Evolutionary conservation across 1,140 invertebrate species (phyloP), one percentile per base, ranked within the genome.

Genomic region (Coelopa frigida): DNA sequence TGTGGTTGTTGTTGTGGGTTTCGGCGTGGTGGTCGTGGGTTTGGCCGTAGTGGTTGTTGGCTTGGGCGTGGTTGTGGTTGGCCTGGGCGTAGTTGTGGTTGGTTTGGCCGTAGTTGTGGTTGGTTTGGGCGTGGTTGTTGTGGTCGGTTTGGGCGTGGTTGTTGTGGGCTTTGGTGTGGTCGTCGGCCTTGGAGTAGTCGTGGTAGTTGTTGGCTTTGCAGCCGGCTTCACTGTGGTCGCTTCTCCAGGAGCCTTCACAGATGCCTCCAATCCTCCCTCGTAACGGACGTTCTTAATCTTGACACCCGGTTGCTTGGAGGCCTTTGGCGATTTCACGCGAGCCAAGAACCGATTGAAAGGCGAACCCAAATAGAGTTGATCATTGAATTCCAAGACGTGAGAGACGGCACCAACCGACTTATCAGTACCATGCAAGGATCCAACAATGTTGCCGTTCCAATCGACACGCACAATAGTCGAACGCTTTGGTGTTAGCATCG

Each of bases 341-440:
- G 72, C 81, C 33, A 91, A 63, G 55, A 76, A 85, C 18, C 80
- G 65, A 56, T 81, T 78, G 49, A 75, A 78, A 7, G 85, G 85
- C n/a, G 79, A 82, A 12, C 88, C 77, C 18, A 73, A 54, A 32
- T 72, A 73, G 4, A 79, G 54, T 52, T 73, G 65, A 47, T 76
- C 71, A 42, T 74, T 71, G 53, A 67, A 73, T 29, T 83, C 74
- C 42, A 80, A 74, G 2, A 79, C 80, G 57, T 84, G 76, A 49
- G 73, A 74, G 18, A 81, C 68, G 3, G 46, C 45, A 5, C 23
- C 6, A 0, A 79, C 46, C 22, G 63, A 70, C 20, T 55, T 61
- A 58, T 80, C 73, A 0, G 68, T 70, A 11, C 65, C 68, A 52
- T 80, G 78, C 31, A 81, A 68, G 26, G 74, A 75, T 27, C 79